A percentile compares a stretch with the other conserved stretches of the same genome.
phyloP scores from a whole-genome alignment of 2,113 vertebrate genomes.

The Trichomycterus rosablanca region DNA sequence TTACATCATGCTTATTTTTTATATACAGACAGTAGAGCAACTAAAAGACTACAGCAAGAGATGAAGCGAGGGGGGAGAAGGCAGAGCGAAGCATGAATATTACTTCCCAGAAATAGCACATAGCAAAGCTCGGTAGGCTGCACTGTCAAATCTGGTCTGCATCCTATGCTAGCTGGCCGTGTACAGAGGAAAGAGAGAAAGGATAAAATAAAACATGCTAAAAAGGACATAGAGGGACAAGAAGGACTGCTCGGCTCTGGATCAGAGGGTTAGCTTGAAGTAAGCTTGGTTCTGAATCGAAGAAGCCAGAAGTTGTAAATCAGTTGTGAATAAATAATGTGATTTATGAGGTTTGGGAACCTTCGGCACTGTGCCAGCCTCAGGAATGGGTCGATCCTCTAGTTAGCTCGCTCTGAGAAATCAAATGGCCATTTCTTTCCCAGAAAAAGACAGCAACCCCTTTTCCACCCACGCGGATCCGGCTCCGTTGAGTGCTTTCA shows the following conservation, averaged over 20 bases:
- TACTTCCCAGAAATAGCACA: slow-evolving; percentile 53
- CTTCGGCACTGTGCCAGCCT: slow-evolving; percentile 1
- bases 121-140: slow-evolving; percentile 40
- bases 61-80: slow-evolving; percentile 5
- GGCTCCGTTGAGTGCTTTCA: too few species aligned
- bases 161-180: slow-evolving; percentile 39
- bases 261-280: background rate
- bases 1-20: slow-evolving; percentile 48
- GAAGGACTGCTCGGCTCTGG: background rate
- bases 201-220: background rate
- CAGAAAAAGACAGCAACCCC: too few species aligned
- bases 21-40: slow-evolving; percentile 16
- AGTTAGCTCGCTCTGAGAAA: slow-evolving; percentile 3
- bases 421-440: slow-evolving; percentile 2
- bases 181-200: slow-evolving; percentile 4
- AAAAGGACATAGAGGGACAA: background rate
- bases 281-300: slow-evolving; percentile 23
- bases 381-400: slow-evolving; percentile 17
- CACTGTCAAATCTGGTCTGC: slow-evolving; percentile 47
- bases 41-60: slow-evolving; percentile 5
- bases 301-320: slow-evolving; percentile 36
- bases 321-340: slow-evolving; percentile 4
- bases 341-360: slow-evolving; percentile 44
- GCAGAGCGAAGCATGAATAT: slow-evolving; percentile 42
- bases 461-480: too few species aligned